Conservation (phyloP, 2,113 vertebrate species). For the Ivindomyrus marchei region DNA sequence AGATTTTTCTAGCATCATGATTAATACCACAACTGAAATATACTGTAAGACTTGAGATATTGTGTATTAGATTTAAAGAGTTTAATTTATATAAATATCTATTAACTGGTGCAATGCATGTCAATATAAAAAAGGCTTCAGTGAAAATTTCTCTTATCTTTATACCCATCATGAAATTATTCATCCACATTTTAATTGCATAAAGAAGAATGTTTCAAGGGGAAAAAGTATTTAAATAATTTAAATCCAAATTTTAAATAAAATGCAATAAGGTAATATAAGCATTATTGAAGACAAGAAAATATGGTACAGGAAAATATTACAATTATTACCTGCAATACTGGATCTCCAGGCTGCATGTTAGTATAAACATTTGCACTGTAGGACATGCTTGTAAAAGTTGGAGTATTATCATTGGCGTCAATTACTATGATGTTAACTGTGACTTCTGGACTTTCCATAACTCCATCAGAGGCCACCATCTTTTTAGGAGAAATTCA, state of each 20-base stretch:
- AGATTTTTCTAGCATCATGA: background rate
- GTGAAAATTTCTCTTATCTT: background rate
- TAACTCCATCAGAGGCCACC: constrained; percentile 85
- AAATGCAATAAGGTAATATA: background rate
- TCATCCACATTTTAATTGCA: background rate
- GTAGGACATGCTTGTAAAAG: constrained; percentile 87
- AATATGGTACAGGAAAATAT: constrained; percentile 15
- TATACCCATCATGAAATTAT: background rate
- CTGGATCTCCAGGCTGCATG: constrained; percentile 73
- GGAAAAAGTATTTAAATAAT: background rate
- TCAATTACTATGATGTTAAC: constrained; percentile 86
- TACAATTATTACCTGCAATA: constrained; percentile 73
- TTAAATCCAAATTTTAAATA: background rate
- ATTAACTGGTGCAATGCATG: background rate
- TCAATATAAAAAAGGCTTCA: background rate
- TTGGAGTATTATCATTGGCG: constrained; percentile 89
- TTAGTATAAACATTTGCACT: constrained; percentile 81
- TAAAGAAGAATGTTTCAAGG: background rate
- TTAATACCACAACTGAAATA: background rate
- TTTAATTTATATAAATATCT: background rate
- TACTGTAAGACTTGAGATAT: background rate
- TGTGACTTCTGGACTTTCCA: constrained; percentile 76
- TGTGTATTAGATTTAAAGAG: background rate
- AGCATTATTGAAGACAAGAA: background rate
- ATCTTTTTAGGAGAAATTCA: constrained; percentile 60